Evolutionary conservation across 2,797 vertebrate genomes (phyloP).

Genomic region (Enteromius argenteus): DNA sequence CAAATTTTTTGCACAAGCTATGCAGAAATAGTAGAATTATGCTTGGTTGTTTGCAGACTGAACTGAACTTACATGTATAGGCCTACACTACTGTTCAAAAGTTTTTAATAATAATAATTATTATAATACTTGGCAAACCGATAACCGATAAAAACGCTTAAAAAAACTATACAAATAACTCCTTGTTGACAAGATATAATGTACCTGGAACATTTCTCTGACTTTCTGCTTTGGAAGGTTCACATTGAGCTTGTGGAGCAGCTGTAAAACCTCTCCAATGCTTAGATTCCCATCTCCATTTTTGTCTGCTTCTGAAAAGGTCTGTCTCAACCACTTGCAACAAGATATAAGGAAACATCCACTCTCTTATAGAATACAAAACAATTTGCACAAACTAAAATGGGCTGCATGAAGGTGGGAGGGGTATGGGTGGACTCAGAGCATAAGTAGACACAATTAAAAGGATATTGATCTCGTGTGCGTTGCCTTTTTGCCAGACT

Average conservation of each 20-base stretch:
- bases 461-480: conserved; percentile 98
- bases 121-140: not conserved
- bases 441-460: not conserved
- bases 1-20: not conserved
- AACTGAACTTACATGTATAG: not conserved
- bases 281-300: conserved; percentile 94
- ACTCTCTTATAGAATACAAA: not conserved
- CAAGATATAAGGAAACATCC: conserved; percentile 66
- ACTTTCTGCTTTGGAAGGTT: conserved; percentile 93
- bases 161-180: not conserved
- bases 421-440: not conserved
- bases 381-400: not conserved
- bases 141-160: not conserved
- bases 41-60: not conserved
- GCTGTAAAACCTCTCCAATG: conserved; percentile 92
- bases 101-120: not conserved
- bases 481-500: conserved; percentile 92
- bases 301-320: conserved; percentile 96
- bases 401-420: not conserved
- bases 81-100: not conserved
- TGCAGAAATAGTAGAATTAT: not conserved
- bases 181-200: conserved; percentile 19
- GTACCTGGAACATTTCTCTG: conserved; percentile 95
- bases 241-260: conserved; percentile 97
- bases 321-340: conserved; percentile 94